phyloP scores from a whole-genome alignment of 2,113 vertebrate genomes.

The Aptenodytes forsteri region DNA sequence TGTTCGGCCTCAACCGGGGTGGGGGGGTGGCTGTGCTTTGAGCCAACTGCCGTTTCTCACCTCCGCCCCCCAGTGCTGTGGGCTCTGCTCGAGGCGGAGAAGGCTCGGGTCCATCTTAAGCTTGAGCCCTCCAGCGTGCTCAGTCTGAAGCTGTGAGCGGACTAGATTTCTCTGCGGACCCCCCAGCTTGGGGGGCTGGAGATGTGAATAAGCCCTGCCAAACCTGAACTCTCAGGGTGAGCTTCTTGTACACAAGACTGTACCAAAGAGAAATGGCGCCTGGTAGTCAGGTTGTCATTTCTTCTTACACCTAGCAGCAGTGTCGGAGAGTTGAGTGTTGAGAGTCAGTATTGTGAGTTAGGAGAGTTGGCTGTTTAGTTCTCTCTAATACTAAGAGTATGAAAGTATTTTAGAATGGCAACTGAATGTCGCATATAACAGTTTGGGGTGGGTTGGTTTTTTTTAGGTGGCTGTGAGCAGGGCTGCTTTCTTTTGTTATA shows the following conservation, averaged over 20 bases:
- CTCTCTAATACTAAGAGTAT: neutral
- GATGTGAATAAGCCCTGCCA: neutral
- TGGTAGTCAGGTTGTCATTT: neutral
- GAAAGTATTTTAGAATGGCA: neutral
- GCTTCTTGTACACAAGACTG: fast-evolving
- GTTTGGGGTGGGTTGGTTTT: neutral
- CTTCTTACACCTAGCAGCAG: neutral
- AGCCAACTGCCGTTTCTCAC: fast-evolving
- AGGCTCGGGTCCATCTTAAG: fast-evolving
- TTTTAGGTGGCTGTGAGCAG: neutral
- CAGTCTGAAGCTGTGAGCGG: neutral
- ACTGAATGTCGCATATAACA: fast-evolving
- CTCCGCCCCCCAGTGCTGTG: fast-evolving
- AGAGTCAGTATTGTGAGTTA: neutral
- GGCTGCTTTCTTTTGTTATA: neutral
- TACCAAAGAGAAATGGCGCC: neutral
- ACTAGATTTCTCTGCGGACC: neutral
- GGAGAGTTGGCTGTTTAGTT: neutral
- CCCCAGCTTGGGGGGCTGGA: neutral
- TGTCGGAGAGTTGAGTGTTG: no score
- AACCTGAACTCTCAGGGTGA: neutral
- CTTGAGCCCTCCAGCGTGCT: fast-evolving
- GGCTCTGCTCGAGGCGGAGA: neutral
- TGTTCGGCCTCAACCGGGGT: no score
- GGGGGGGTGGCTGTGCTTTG: neutral